These are phyloP conservation scores for Nothoprocta pentlandii DNA, from an alignment of 2,113 vertebrate species.

Conservation along the genomic window DNA sequence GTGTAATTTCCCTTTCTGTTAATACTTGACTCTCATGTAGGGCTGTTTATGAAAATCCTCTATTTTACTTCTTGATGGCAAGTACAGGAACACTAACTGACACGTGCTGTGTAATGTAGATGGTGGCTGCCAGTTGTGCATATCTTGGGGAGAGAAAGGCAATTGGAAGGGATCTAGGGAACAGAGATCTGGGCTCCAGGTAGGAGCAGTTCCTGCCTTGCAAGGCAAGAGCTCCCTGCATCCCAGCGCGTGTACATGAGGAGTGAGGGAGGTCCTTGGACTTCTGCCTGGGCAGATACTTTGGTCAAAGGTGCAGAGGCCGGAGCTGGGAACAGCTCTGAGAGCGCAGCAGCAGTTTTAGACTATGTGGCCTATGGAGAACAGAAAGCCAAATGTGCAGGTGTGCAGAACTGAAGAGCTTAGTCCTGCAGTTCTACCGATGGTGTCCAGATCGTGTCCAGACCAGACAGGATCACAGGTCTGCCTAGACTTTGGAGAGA, in stretches of 20 bases:
- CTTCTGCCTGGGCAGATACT: background rate
- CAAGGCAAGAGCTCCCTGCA: background rate
- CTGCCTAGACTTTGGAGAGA: background rate
- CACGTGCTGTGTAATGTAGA: background rate
- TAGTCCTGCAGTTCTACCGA: background rate
- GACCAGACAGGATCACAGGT: background rate
- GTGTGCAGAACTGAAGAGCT: background rate
- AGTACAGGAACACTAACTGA: background rate
- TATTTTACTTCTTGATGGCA: background rate
- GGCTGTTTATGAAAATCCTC: background rate
- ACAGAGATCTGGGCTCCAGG: background rate
- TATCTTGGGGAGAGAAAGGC: background rate
- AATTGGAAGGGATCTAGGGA: background rate
- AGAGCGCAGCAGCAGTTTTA: conserved; percentile 17
- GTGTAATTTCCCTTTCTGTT: background rate
- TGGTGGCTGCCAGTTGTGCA: background rate
- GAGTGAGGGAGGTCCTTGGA: background rate
- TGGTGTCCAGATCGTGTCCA: background rate
- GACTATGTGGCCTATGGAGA: background rate
- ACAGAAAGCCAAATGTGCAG: background rate
- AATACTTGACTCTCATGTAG: background rate
- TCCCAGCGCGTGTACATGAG: background rate
- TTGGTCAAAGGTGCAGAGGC: background rate
- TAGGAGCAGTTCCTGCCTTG: background rate
- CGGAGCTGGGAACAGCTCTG: background rate